Base-by-base conservation (phyloP, 2,113 vertebrate genomes). In the Trogon melanurus region DNA sequence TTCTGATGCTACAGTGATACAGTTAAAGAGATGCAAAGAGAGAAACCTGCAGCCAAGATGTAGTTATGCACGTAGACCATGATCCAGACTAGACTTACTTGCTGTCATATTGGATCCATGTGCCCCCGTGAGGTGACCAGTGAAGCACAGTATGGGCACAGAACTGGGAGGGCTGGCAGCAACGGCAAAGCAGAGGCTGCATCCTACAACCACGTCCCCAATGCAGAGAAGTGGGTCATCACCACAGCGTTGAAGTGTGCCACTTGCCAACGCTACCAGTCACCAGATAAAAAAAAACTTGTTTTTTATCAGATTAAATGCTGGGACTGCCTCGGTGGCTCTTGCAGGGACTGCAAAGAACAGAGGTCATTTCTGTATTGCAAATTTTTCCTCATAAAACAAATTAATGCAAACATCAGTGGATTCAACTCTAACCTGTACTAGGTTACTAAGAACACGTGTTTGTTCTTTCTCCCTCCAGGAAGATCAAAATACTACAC, bases 31-130 rank as follows among this genome's bases (percentile, higher is more conserved):
- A 61, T 21, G 16, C 19, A 57, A 64, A n/a, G 51, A 72, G n/a
- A 64, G 26, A 16, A 60, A 85, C 62, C n/a, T n/a, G 54, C 10
- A 65, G 45, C 19, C 38, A 70, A 44, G 26, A 48, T 11, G 41
- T 3, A 48, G 44, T 34, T 32, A 21, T 0, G 4, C 11, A 11
- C 3, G 2, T 0, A 85, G 47, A 73, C 41, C 41, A n/a, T 10
- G 11, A 69, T 3, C 22, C 36, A 81, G 48, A 51, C 16, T 5
- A 41, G 36, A 60, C 60, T 61, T 16, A 71, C 20, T 36, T 64
- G 61, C 34, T 74, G 20, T 14, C 54, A 51, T 5, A 15, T 1
- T 65, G 41, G 7, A 67, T 70, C 22, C 15, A 65, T 72, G 58
- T 10, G 10, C 18, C 25, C 5, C 67, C 27, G 19, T 3, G 30